phyloP scores from a whole-genome alignment of 1,140 invertebrate genomes.

The Nasonia giraulti region DNA sequence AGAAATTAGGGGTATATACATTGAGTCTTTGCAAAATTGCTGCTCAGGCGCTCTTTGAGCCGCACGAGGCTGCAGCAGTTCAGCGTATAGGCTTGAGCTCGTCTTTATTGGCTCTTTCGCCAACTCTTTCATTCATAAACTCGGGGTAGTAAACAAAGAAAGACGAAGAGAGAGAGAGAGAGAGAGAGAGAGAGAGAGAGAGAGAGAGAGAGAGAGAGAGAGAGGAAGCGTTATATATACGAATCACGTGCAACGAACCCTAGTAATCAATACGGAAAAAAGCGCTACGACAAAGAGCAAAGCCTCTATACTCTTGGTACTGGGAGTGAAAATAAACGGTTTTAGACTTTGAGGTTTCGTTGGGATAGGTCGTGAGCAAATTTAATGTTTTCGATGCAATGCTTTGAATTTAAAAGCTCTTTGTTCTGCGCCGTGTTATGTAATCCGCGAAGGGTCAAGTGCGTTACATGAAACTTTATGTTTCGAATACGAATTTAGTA shows the following conservation, averaged over 20 bases:
- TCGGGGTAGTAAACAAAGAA: constrained; percentile 36
- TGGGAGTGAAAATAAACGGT: too few relatives aligned
- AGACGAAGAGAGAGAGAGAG: background rate
- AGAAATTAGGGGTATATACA: background rate
- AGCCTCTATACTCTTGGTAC: background rate
- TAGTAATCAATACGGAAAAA: constrained; percentile 45
- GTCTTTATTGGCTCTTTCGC: background rate
- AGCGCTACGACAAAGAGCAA: background rate
- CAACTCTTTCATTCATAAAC: constrained; percentile 49
- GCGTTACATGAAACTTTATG: background rate
- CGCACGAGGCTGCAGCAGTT: too few relatives aligned
- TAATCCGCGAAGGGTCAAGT: too few relatives aligned
- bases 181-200: too few relatives aligned
- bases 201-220: too few relatives aligned
- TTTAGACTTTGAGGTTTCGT: too few relatives aligned
- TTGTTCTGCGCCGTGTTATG: too few relatives aligned
- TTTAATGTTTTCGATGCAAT: too few relatives aligned
- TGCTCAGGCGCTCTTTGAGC: background rate
- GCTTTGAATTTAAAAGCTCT: too few relatives aligned
- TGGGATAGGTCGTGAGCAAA: too few relatives aligned
- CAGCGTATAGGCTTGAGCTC: background rate
- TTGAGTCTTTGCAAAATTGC: background rate
- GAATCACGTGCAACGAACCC: constrained; percentile 50
- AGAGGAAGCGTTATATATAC: background rate
- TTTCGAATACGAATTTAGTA: background rate